Conservation (phyloP, 2,888 invertebrate species). For the Lasioglossum malachurum region DNA sequence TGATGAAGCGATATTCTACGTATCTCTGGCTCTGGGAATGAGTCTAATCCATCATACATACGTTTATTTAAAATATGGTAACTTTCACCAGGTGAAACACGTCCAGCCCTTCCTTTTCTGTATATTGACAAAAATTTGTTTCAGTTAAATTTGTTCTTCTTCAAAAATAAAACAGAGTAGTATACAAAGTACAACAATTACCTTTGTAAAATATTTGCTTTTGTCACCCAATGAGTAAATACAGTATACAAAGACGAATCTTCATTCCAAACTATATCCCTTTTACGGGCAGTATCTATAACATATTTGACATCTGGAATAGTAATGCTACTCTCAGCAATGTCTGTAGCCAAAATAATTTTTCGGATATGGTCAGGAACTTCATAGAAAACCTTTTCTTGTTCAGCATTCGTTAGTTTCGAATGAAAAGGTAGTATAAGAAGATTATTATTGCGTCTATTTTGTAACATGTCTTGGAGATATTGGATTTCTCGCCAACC, state of each 20-base stretch:
- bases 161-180: not conserved
- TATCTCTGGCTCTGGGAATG: constrained; percentile 88
- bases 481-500: constrained; percentile 90
- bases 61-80: constrained; percentile 85
- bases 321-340: constrained; percentile 91
- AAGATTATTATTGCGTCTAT: not conserved
- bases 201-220: constrained; percentile 88
- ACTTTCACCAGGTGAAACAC: constrained; percentile 88
- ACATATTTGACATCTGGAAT: constrained; percentile 90
- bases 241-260: constrained; percentile 85
- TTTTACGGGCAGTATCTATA: constrained; percentile 88
- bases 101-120: constrained; percentile 89
- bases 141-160: not conserved
- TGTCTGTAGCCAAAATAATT: constrained; percentile 90
- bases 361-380: constrained; percentile 87
- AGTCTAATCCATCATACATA: constrained; percentile 85
- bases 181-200: constrained; percentile 41
- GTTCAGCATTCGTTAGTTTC: constrained; percentile 83
- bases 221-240: constrained; percentile 88
- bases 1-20: constrained; percentile 87
- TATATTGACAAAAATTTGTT: not conserved
- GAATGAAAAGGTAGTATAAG: constrained; percentile 87
- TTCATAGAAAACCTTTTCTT: constrained; percentile 72
- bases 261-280: constrained; percentile 86
- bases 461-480: constrained; percentile 85